phyloP scores from a whole-genome alignment of 2,113 vertebrate genomes.

The Corvus hawaiiensis region DNA sequence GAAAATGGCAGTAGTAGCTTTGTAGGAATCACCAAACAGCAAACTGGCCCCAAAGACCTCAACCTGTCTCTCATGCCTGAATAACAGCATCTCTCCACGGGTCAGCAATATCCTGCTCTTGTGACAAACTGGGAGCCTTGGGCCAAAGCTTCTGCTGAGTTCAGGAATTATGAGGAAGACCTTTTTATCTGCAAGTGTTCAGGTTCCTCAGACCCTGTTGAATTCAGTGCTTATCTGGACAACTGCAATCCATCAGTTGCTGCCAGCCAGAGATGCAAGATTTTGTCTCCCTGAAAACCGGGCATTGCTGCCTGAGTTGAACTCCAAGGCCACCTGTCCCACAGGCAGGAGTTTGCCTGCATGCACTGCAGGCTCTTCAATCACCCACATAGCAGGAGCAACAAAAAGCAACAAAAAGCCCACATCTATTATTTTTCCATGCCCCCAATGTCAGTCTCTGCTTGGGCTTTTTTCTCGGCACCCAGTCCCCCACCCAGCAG shows the following conservation, averaged over 20 bases:
- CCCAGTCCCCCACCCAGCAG: neutral
- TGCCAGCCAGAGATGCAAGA: neutral
- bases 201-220: neutral
- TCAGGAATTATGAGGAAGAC: neutral
- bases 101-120: neutral
- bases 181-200: neutral
- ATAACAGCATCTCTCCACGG: neutral
- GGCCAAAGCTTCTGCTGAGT: neutral
- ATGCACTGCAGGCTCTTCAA: neutral
- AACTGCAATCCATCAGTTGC: neutral
- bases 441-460: neutral
- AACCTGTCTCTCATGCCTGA: neutral
- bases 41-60: neutral
- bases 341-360: neutral
- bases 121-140: neutral
- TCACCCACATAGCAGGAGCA: accelerated
- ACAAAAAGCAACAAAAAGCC: neutral
- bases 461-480: neutral
- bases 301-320: neutral
- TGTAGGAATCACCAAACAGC: neutral
- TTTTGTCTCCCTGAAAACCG: neutral
- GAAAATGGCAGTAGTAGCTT: neutral
- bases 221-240: neutral
- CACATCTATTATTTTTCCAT: neutral
- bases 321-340: neutral